These are phyloP conservation scores for Caranx ignobilis DNA, from an alignment of 2,113 vertebrate genomes.

Conservation along the genomic window DNA sequence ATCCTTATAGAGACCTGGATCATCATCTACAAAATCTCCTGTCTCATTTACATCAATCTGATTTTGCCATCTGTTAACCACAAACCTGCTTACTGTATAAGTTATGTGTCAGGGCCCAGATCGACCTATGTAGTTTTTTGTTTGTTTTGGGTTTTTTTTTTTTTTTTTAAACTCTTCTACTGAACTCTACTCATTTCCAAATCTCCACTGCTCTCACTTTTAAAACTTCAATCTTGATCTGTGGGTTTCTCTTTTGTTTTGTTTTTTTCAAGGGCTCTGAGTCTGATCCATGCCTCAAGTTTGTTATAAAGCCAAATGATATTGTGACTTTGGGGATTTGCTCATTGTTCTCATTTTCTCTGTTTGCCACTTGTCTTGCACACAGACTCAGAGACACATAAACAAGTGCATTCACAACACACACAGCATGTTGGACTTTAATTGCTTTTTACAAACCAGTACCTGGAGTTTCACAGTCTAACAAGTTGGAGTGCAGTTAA, in stretches of 20 bases:
- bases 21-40: not conserved
- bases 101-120: too few species aligned
- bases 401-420: not conserved
- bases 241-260: not conserved
- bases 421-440: conserved; percentile 21
- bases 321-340: not conserved
- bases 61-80: not conserved
- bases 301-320: not conserved
- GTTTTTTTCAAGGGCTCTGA: not conserved
- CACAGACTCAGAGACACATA: not conserved
- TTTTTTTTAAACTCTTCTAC: too few species aligned
- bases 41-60: not conserved
- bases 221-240: too few species aligned
- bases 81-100: not conserved
- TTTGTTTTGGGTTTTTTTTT: too few species aligned
- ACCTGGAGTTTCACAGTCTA: conserved; percentile 50
- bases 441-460: conserved; percentile 54
- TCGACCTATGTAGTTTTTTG: too few species aligned
- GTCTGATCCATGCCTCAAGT: not conserved
- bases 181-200: not conserved
- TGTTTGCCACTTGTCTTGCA: not conserved
- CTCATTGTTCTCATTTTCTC: conserved; percentile 17
- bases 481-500: conserved; percentile 32
- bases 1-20: not conserved
- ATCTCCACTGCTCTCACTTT: not conserved